phyloP scores from a whole-genome alignment of 2,888 invertebrate genomes.

The Agelastica alni region DNA sequence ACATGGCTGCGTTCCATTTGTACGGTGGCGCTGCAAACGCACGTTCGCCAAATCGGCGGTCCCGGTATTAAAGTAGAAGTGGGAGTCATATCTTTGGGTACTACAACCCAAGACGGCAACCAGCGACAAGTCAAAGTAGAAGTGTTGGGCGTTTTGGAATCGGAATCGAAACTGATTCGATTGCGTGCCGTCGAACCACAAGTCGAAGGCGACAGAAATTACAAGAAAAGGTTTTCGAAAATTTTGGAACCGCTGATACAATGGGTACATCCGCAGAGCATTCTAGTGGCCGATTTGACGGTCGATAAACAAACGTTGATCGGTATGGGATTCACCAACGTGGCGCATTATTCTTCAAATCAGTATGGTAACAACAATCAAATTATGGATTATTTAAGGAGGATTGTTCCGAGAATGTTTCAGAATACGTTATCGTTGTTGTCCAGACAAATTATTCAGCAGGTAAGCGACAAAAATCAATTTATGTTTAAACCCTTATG shows the following conservation, averaged over 20 bases:
- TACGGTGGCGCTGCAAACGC: conserved; percentile 78
- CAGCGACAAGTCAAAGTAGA: conserved; percentile 79
- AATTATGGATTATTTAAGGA: conserved; percentile 85
- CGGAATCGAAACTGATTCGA: conserved; percentile 71
- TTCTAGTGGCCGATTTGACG: conserved; percentile 79
- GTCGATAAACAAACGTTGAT: conserved; percentile 80
- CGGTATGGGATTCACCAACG: conserved; percentile 78
- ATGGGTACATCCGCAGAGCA: conserved; percentile 80
- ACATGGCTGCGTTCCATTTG: conserved; percentile 77
- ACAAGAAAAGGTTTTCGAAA: conserved; percentile 78
- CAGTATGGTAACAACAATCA: conserved; percentile 55
- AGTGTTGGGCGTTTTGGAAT: conserved; percentile 82
- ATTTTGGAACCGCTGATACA: conserved; percentile 77
- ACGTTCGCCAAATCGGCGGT: conserved; percentile 75
- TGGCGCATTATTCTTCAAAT: conserved; percentile 65
- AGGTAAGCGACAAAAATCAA: no score
- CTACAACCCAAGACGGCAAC: conserved; percentile 74
- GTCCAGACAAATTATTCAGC: conserved; percentile 85
- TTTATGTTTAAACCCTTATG: no score
- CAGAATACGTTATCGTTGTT: conserved; percentile 83
- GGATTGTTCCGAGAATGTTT: conserved; percentile 89
- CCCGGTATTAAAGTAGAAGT: conserved; percentile 71
- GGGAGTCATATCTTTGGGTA: conserved; percentile 86
- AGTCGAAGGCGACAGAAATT: conserved; percentile 76
- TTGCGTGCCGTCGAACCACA: conserved; percentile 83